Evolutionary conservation across 1,140 invertebrate species (phyloP).

Genomic region (Chironomus striatipennis): DNA sequence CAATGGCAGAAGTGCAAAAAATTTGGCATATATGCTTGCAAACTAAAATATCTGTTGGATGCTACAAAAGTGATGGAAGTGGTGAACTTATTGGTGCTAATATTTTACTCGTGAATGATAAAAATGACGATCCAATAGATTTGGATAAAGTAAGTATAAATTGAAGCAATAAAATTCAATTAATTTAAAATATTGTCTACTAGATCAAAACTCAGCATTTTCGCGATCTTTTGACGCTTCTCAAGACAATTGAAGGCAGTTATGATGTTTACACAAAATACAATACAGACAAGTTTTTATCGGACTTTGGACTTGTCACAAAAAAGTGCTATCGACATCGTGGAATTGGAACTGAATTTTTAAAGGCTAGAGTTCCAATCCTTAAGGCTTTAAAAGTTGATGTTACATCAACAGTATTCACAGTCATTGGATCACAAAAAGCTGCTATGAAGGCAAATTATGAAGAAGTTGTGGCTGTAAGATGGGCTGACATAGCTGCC

Average conservation of each 20-base stretch:
- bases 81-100: neutral
- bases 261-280: neutral
- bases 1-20: neutral
- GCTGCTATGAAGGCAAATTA: neutral
- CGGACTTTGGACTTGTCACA: neutral
- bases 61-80: neutral
- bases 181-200: neutral
- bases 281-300: neutral
- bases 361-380: neutral
- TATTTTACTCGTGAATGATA: neutral
- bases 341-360: neutral
- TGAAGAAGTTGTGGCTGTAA: neutral
- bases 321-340: neutral
- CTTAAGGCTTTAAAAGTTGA: neutral
- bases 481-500: neutral
- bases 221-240: neutral
- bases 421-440: neutral
- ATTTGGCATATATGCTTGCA: neutral
- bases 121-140: neutral
- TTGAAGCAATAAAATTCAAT: neutral
- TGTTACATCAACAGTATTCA: neutral
- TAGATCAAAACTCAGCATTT: neutral
- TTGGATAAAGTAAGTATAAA: too few species aligned
- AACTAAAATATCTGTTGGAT: neutral
- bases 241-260: neutral